These are phyloP conservation scores for Acrocephalus arundinaceus DNA, from an alignment of 2,113 vertebrate species.

Conservation along the genomic window DNA sequence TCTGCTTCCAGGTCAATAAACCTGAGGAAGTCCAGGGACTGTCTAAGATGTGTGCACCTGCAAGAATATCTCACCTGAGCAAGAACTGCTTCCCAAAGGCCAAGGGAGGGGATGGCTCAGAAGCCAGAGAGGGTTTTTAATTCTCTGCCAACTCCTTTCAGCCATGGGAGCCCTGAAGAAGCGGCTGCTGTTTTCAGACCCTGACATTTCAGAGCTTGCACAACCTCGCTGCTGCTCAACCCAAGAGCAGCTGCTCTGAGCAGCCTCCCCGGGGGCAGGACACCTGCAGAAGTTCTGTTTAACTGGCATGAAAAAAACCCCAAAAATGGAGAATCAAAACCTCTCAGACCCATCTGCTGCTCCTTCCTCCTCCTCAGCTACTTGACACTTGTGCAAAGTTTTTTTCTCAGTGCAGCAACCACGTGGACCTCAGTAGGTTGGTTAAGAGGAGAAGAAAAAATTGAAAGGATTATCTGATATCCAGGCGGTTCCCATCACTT, in stretches of 20 bases:
- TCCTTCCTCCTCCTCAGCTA: neutral
- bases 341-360: neutral
- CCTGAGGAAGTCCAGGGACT: fast-evolving
- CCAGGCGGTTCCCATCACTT: neutral
- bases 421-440: fast-evolving
- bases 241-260: neutral
- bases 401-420: neutral
- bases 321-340: neutral
- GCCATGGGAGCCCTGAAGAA: neutral
- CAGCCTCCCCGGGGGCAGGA: neutral
- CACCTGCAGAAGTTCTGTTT: neutral
- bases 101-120: neutral
- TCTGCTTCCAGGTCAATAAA: neutral
- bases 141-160: neutral
- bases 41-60: neutral
- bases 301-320: neutral
- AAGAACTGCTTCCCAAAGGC: neutral
- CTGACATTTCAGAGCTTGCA: neutral
- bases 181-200: neutral
- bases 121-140: neutral
- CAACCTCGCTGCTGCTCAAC: neutral
- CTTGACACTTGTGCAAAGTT: neutral
- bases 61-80: neutral
- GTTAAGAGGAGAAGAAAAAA: neutral
- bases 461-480: neutral